These are phyloP conservation scores for Tipula confusa DNA, from an alignment of 2,888 invertebrate species.

Conservation along the genomic window DNA sequence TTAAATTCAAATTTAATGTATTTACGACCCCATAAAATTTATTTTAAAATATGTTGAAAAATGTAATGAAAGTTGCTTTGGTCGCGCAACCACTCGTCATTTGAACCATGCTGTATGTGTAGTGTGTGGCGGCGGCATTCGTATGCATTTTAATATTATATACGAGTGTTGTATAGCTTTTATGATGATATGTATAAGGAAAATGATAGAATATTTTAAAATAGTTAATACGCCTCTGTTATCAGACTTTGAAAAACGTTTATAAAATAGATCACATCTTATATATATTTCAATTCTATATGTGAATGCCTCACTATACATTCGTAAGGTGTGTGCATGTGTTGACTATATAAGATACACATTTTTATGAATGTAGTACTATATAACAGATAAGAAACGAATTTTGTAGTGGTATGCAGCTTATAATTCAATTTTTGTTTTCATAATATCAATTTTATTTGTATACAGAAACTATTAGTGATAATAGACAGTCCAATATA, in stretches of 20 bases:
- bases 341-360: background rate
- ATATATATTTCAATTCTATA: background rate
- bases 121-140: no score
- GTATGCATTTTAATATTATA: no score
- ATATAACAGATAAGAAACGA: background rate
- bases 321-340: background rate
- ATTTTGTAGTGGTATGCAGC: background rate
- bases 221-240: conserved; percentile 14
- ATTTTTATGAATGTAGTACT: background rate
- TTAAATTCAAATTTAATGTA: no score
- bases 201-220: background rate
- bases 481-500: background rate
- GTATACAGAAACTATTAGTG: background rate
- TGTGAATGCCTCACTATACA: background rate
- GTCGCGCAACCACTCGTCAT: no score
- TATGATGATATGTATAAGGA: no score
- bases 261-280: conserved; percentile 25
- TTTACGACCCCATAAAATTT: no score
- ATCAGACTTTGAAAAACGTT: conserved; percentile 3
- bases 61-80: no score
- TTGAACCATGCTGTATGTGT: no score
- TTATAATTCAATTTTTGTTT: background rate
- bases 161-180: no score
- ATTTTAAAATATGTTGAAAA: no score
- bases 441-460: background rate